These are phyloP conservation scores for Ceriagrion tenellum DNA, from an alignment of 2,888 invertebrate species.

Conservation along the genomic window DNA sequence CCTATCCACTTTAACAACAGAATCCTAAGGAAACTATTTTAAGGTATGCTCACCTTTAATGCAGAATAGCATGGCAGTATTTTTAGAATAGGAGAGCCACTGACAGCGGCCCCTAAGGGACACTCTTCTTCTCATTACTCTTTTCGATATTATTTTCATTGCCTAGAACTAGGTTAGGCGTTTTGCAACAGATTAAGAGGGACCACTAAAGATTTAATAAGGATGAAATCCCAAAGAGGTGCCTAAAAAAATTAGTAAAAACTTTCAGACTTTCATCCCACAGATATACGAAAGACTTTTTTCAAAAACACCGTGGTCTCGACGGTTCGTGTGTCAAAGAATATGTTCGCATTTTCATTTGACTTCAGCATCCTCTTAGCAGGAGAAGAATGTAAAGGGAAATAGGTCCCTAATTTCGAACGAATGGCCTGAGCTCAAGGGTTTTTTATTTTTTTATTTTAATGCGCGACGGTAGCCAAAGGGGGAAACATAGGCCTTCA, in stretches of 20 bases:
- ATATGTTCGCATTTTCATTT: not conserved
- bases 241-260: not conserved
- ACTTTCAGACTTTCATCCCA: not conserved
- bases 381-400: not conserved
- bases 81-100: too few relatives aligned
- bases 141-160: too few relatives aligned
- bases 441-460: not conserved
- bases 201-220: too few relatives aligned
- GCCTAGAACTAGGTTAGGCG: too few relatives aligned
- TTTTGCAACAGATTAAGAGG: too few relatives aligned
- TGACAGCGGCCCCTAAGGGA: too few relatives aligned
- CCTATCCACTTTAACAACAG: too few relatives aligned
- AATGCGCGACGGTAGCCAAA: not conserved
- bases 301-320: not conserved
- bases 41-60: too few relatives aligned
- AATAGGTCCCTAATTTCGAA: not conserved
- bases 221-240: too few relatives aligned
- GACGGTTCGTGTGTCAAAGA: not conserved
- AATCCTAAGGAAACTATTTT: too few relatives aligned
- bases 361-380: not conserved
- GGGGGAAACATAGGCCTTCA: not conserved
- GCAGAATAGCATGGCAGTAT: too few relatives aligned
- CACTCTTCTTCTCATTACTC: too few relatives aligned
- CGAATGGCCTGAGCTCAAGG: not conserved
- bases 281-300: not conserved